Conservation (phyloP, 2,797 vertebrate genomes). For the Aulostomus chinensis region DNA sequence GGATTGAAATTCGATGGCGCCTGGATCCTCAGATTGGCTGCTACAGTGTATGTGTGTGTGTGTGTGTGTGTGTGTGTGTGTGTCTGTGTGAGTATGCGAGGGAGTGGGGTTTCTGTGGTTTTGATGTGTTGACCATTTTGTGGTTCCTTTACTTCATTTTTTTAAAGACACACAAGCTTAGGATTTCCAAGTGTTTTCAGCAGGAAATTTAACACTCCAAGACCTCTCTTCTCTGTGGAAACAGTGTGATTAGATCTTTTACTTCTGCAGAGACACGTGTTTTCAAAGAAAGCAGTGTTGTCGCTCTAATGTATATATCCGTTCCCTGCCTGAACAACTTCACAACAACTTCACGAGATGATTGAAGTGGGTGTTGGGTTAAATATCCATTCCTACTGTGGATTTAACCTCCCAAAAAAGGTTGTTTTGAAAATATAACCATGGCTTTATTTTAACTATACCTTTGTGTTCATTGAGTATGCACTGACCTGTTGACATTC, state of each 20-base stretch:
- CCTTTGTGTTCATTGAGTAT: too few species aligned
- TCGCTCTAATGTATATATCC: constrained; percentile 35
- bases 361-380: constrained; percentile 36
- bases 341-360: constrained; percentile 3
- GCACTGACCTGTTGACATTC: too few species aligned
- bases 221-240: constrained; percentile 21
- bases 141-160: constrained; percentile 66
- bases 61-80: constrained; percentile 23
- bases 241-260: constrained; percentile 50
- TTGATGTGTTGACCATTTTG: constrained; percentile 65
- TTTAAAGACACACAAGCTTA: constrained; percentile 56
- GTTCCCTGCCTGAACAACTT: constrained; percentile 23
- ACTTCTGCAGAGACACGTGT: constrained; percentile 18
- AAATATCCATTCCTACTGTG: constrained; percentile 37
- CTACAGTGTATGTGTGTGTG: constrained; percentile 19
- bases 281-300: constrained; percentile 38
- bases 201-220: constrained; percentile 55
- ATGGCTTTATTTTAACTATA: too few species aligned
- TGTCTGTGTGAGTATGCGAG: constrained; percentile 17
- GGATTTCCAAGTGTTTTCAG: constrained; percentile 61
- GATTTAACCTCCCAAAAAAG: too few species aligned
- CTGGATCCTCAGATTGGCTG: constrained; percentile 35
- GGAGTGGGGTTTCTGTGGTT: constrained; percentile 67
- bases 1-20: constrained; percentile 39
- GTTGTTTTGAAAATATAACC: too few species aligned